Conservation (phyloP, 2,797 vertebrate species). For the Lagocephalus sceleratus region DNA sequence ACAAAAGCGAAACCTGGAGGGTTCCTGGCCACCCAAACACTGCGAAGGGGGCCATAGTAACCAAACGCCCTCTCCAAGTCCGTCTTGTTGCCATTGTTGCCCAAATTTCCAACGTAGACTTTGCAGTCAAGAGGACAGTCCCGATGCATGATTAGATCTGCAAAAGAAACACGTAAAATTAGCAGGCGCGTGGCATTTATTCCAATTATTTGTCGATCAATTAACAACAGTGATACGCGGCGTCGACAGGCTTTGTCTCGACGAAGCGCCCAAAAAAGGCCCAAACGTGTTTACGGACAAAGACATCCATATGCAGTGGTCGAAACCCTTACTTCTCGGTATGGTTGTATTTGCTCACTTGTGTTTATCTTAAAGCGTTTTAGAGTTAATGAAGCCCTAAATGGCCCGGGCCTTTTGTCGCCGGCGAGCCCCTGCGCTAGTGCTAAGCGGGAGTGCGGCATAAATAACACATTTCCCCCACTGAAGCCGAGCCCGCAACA, state of each 20-base stretch:
- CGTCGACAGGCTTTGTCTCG: too few species aligned
- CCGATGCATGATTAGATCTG: conserved; percentile 80
- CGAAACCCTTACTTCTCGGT: too few species aligned
- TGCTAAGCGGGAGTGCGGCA: neutral
- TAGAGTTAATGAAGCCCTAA: rapidly evolving
- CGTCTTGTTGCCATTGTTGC: conserved; percentile 98
- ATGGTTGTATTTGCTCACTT: too few species aligned
- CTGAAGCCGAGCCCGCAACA: too few species aligned
- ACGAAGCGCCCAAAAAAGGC: too few species aligned
- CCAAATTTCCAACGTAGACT: conserved; percentile 96
- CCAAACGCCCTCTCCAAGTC: conserved; percentile 93
- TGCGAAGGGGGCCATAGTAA: conserved; percentile 94
- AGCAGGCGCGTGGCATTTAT: neutral
- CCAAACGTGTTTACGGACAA: too few species aligned
- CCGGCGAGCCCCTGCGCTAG: neutral
- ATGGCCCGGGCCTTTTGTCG: neutral
- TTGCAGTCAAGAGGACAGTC: conserved; percentile 98
- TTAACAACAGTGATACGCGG: too few species aligned
- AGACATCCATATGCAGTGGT: too few species aligned
- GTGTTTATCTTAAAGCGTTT: too few species aligned
- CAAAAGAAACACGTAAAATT: neutral
- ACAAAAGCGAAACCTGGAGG: conserved; percentile 97
- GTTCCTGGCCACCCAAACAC: conserved; percentile 96
- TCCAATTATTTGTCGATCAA: neutral
- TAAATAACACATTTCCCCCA: neutral